Percentiles rank a stretch among this genome's conserved stretches.
These are phyloP conservation scores for Apamea sordens DNA, from an alignment of 2,888 invertebrate genomes.

Conservation along the genomic window DNA sequence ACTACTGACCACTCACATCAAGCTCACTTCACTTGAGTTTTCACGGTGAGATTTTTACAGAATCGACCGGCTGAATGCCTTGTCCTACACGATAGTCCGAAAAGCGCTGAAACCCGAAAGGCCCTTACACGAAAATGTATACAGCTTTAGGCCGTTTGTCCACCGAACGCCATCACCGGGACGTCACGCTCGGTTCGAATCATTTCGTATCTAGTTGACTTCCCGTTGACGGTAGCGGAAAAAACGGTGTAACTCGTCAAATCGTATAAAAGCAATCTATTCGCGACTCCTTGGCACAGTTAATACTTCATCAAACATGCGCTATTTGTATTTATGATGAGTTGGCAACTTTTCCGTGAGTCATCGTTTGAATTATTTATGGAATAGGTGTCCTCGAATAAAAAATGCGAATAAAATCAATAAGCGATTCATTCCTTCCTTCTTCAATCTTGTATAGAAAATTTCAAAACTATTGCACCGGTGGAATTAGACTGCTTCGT, in stretches of 20 bases:
- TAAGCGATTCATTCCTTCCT: background rate
- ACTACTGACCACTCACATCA: too few relatives aligned
- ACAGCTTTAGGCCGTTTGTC: background rate
- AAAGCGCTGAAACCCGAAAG: background rate
- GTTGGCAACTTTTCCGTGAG: too few relatives aligned
- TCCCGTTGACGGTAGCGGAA: background rate
- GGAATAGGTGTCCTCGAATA: background rate
- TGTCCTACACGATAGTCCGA: background rate
- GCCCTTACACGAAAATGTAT: background rate
- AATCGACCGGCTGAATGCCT: too few relatives aligned
- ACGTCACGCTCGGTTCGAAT: background rate
- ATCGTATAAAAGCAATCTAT: background rate
- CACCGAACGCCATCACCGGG: background rate
- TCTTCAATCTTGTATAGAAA: background rate
- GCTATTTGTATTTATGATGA: conserved; percentile 3
- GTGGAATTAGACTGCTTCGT: background rate
- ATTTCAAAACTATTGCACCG: background rate
- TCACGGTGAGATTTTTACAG: too few relatives aligned
- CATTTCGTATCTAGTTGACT: background rate
- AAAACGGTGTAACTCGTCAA: background rate
- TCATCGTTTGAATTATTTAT: conserved; percentile 8
- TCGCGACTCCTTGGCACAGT: background rate
- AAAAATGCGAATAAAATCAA: background rate
- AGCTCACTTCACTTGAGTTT: too few relatives aligned
- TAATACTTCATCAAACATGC: conserved; percentile 4